Evolutionary conservation across 2,797 vertebrate genomes (phyloP).

Genomic region (Rhabdomys pumilio): DNA sequence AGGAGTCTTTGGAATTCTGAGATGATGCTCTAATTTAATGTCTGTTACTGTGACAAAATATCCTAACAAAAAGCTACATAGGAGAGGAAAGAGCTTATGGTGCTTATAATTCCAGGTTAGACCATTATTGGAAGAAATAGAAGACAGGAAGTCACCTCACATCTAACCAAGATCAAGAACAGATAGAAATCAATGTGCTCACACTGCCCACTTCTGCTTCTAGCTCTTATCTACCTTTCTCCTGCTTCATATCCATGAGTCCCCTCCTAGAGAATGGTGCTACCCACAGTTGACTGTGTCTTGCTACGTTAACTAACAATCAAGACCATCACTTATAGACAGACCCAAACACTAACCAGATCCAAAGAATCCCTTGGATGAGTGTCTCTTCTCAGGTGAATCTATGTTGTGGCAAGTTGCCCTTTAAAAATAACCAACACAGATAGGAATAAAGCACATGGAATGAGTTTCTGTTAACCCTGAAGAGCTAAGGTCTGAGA

Average conservation of each 20-base stretch:
- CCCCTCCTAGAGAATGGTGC: background rate
- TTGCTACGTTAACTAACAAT: background rate
- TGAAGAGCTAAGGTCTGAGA: constrained; percentile 35
- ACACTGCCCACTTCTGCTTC: background rate
- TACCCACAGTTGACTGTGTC: background rate
- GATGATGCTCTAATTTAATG: background rate
- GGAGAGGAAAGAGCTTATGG: background rate
- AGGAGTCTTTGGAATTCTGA: background rate
- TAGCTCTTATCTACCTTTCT: background rate
- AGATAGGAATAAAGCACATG: background rate
- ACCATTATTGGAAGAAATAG: background rate
- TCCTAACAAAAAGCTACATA: background rate
- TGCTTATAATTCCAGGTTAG: background rate
- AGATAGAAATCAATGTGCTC: background rate
- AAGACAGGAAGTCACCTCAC: background rate
- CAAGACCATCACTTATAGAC: background rate
- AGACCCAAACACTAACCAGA: background rate
- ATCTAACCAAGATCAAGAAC: background rate
- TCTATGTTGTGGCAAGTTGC: background rate
- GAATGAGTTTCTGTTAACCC: background rate
- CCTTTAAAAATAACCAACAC: background rate
- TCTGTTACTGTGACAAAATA: background rate
- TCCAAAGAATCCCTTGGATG: background rate
- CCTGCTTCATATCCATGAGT: background rate
- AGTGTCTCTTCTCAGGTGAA: background rate